These are phyloP conservation scores for Ctenomys sociabilis DNA, from an alignment of 2,113 vertebrate species.

Conservation along the genomic window DNA sequence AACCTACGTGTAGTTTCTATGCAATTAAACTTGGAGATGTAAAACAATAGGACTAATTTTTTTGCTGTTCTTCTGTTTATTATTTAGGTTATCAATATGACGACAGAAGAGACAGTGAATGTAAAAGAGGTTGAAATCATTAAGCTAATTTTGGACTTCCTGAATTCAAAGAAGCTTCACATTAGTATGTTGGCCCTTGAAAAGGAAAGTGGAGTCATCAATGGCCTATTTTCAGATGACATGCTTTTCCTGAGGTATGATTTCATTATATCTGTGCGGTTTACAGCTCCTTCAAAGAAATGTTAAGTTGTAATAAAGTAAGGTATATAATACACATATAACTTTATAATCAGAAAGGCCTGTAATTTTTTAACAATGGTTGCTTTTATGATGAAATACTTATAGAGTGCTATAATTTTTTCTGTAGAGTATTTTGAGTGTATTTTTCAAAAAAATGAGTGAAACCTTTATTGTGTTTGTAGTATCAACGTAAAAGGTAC, in stretches of 20 bases:
- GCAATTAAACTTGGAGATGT: conserved; percentile 43
- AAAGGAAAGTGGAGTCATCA: conserved; percentile 98
- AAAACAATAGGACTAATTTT: conserved; percentile 26
- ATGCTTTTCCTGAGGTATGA: conserved; percentile 98
- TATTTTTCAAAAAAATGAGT: conserved; percentile 34
- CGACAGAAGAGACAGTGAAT: conserved; percentile 96
- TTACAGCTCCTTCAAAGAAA: conserved; percentile 47
- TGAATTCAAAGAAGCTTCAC: conserved; percentile 97
- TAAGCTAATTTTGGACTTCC: conserved; percentile 97
- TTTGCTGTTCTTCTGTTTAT: conserved; percentile 64
- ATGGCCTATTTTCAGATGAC: conserved; percentile 98
- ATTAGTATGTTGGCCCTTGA: conserved; percentile 99
- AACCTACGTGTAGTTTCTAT: conserved; percentile 22
- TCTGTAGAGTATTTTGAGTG: conserved; percentile 39
- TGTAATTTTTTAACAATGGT: conserved; percentile 32
- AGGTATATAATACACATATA: background rate
- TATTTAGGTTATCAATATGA: conserved; percentile 91
- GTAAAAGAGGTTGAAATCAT: conserved; percentile 98
- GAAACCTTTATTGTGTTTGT: background rate
- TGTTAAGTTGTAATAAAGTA: conserved; percentile 48
- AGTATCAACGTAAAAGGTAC: background rate
- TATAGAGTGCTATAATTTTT: conserved; percentile 23
- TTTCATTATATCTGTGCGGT: conserved; percentile 46
- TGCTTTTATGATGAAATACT: conserved; percentile 44
- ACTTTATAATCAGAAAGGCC: conserved; percentile 18